Conservation (phyloP, 2,888 invertebrate genomes). For the Mesoligia furuncula region DNA sequence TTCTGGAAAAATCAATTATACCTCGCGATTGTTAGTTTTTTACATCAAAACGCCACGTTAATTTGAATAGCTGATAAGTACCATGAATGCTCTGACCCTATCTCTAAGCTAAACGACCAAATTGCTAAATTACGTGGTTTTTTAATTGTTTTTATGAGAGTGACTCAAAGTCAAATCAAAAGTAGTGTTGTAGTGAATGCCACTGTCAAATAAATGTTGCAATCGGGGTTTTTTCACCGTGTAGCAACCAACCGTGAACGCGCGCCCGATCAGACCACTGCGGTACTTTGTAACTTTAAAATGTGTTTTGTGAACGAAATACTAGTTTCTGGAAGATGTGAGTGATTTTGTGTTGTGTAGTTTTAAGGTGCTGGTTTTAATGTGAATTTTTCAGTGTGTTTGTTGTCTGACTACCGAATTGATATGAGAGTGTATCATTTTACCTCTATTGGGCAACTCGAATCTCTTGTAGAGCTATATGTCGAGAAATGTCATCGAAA, state of each 20-base stretch:
- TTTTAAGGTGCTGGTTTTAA: background rate
- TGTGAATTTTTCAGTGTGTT: background rate
- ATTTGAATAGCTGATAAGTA: background rate
- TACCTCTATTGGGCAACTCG: background rate
- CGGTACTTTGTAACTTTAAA: conserved; percentile 30
- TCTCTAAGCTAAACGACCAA: conserved; percentile 8
- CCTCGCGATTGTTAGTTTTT: background rate
- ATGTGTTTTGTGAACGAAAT: conserved; percentile 37
- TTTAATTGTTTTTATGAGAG: conserved; percentile 41
- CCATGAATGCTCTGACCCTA: conserved; percentile 8
- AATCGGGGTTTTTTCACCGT: conserved; percentile 60
- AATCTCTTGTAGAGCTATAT: background rate
- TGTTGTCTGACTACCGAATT: background rate
- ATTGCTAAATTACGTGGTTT: conserved; percentile 46
- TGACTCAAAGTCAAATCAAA: too few species aligned
- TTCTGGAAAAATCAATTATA: conserved; percentile 17
- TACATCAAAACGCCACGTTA: conserved; percentile 18
- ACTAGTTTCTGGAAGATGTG: conserved; percentile 31
- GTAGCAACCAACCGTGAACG: conserved; percentile 62
- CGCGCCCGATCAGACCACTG: conserved; percentile 35
- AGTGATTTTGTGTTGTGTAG: conserved; percentile 32
- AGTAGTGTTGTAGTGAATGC: conserved; percentile 63
- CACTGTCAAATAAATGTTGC: conserved; percentile 68
- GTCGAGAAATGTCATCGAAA: background rate
- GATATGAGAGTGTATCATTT: background rate